These are phyloP conservation scores for Phymastichus coffea DNA, from an alignment of 1,140 invertebrate species.

Conservation along the genomic window DNA sequence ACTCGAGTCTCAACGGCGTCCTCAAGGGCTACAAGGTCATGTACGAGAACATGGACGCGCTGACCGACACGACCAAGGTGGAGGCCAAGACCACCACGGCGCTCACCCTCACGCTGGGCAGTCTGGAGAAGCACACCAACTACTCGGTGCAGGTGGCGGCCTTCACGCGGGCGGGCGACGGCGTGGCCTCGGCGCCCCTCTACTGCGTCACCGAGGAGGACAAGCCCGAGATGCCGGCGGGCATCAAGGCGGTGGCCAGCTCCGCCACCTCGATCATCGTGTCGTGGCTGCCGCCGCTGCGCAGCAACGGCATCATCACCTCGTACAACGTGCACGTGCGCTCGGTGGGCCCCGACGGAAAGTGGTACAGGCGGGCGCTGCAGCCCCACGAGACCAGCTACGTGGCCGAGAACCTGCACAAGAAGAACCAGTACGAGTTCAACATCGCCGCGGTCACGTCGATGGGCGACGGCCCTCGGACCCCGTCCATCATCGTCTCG, in stretches of 20 bases:
- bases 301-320: conserved; percentile 62
- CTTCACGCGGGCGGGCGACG: conserved; percentile 86
- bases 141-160: conserved; percentile 88
- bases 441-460: conserved; percentile 75
- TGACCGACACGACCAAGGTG: conserved; percentile 47
- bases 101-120: conserved; percentile 66
- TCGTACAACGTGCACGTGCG: conserved; percentile 57
- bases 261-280: conserved; percentile 82
- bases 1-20: conserved; percentile 80
- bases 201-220: conserved; percentile 91
- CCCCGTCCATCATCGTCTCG: conserved; percentile 71
- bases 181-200: conserved; percentile 76
- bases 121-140: conserved; percentile 83
- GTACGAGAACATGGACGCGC: conserved; percentile 59
- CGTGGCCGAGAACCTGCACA: conserved; percentile 55
- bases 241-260: conserved; percentile 84
- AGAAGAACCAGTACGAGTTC: conserved; percentile 63
- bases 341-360: conserved; percentile 47
- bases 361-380: conserved; percentile 48
- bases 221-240: conserved; percentile 81
- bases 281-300: conserved; percentile 70
- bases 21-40: conserved; percentile 87
- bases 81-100: conserved; percentile 69
- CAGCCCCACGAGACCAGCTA: conserved; percentile 55
- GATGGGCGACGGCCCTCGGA: conserved; percentile 78